Evolutionary conservation across 2,888 invertebrate species (phyloP).

Genomic region (Ctenicera cuprea): DNA sequence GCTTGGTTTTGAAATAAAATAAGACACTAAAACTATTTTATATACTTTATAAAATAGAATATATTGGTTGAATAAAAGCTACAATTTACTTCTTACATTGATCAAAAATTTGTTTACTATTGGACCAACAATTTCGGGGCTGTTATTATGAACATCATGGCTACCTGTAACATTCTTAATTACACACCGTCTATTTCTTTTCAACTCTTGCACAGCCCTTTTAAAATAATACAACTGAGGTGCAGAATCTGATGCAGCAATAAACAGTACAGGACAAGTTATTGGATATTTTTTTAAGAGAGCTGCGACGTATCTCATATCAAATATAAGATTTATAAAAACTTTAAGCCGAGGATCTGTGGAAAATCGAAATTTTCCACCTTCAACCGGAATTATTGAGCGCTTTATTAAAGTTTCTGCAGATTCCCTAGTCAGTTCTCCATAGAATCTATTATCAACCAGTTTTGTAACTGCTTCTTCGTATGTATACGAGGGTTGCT

Average conservation of each 20-base stretch:
- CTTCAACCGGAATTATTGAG: slow-evolving; percentile 70
- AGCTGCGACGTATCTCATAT: slow-evolving; percentile 64
- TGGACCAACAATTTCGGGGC: slow-evolving; percentile 74
- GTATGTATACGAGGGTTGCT: slow-evolving; percentile 68
- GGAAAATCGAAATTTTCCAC: slow-evolving; percentile 74
- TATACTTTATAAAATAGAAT: no score
- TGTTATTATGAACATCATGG: slow-evolving; percentile 79
- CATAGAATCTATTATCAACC: slow-evolving; percentile 68
- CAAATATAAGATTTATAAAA: slow-evolving; percentile 68
- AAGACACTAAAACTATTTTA: no score
- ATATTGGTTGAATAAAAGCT: no score
- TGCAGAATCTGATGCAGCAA: no score
- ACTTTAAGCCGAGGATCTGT: slow-evolving; percentile 74
- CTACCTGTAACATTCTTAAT: slow-evolving; percentile 73
- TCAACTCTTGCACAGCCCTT: slow-evolving; percentile 58
- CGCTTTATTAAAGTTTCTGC: slow-evolving; percentile 74
- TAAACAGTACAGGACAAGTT: slow-evolving; percentile 60
- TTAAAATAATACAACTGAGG: slow-evolving; percentile 47
- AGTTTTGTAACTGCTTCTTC: slow-evolving; percentile 74
- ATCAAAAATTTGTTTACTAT: slow-evolving; percentile 63
- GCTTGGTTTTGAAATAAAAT: no score
- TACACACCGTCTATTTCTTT: slow-evolving; percentile 61
- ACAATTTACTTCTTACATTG: no score
- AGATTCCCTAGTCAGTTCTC: slow-evolving; percentile 70
- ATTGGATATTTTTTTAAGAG: slow-evolving; percentile 66